Percentiles rank a stretch among this genome's conserved stretches.
Evolutionary conservation across 2,113 vertebrate species (phyloP).

Genomic region (Otus sunia): DNA sequence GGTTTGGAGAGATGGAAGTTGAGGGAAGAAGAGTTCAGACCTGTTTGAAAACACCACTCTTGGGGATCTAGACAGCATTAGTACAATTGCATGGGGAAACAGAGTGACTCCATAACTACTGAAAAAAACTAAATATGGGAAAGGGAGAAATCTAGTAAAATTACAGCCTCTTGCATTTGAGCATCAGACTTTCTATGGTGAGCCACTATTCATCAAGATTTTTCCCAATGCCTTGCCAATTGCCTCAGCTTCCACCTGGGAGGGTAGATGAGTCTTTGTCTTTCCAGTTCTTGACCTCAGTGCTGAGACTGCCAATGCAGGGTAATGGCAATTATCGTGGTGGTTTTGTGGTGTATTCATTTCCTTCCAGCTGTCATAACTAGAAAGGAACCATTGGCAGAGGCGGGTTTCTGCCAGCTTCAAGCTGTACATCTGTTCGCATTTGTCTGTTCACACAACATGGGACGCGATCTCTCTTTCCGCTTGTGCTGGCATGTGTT

Average conservation of each 20-base stretch:
- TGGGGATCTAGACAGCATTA: neutral
- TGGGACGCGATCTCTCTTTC: neutral
- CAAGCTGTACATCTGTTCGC: conserved; percentile 42
- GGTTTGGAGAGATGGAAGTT: neutral
- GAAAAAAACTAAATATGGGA: neutral
- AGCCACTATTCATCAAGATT: neutral
- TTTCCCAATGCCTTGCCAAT: neutral
- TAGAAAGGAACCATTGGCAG: conserved; percentile 12
- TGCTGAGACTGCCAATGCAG: neutral
- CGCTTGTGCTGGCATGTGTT: neutral
- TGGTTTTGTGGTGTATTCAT: conserved; percentile 28
- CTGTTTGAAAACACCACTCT: neutral
- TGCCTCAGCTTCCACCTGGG: neutral
- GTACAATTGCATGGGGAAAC: neutral
- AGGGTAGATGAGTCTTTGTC: neutral
- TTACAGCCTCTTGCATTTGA: neutral
- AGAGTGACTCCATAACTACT: neutral
- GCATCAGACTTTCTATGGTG: neutral
- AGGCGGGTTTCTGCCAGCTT: conserved; percentile 6
- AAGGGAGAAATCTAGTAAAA: neutral
- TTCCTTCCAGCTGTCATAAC: conserved; percentile 58
- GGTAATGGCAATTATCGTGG: conserved; percentile 36
- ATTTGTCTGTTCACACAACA: conserved; percentile 24
- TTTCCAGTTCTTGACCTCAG: neutral
- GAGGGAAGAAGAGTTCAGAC: neutral